Base-by-base conservation (phyloP, 2,113 vertebrate species). In the Forbesichthys agassizii region DNA sequence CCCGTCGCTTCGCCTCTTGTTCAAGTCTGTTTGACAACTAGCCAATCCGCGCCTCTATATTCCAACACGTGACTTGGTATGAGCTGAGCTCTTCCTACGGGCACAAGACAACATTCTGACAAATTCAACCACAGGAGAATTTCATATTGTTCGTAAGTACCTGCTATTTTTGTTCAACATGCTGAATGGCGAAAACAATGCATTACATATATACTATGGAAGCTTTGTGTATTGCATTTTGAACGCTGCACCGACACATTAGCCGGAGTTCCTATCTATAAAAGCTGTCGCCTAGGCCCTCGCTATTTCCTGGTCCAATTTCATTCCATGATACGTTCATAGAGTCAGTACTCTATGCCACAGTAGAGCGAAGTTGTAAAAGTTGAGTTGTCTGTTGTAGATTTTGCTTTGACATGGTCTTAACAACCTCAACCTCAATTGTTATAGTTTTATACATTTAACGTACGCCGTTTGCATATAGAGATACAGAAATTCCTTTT, bases 261-360 rank as follows among this genome's bases (percentile, higher is more conserved):
- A 11, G 18, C 9, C 54, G 1, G 20, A 54, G 48, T 66, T 75
- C 59, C 46, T 42, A 18, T 48, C 10, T 11, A 57, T 11, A 78
- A 79, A 11, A 82, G 83, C 65, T 51, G 64, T 72, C 63, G 64
- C 52, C 8, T 60, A 79, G 88, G 87, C 89, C 87, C 88, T 11
- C 55, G 78, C 84, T 84, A 83, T 90, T 91, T 91, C 89, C 89
- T 91, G 89, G 84, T 89, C 60, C 52, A 75, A 73, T 73, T 88
- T 68, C 67, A 78, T 79, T 78, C 75, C 82, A 78, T 80, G 83
- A 20, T 58, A 42, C 36, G 36, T 42, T 42, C 36, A 42, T 27
- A 27, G 27, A 27, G 27, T 27, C 27, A 27, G 5, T 42, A 42
- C 36, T 42, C 36, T 5, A 42, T 68, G n/a, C 11, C 75, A 81